A percentile compares a stretch with the other conserved stretches of the same genome.
phyloP scores from a whole-genome alignment of 2,888 invertebrate genomes.

The Ormyrus thymus region DNA sequence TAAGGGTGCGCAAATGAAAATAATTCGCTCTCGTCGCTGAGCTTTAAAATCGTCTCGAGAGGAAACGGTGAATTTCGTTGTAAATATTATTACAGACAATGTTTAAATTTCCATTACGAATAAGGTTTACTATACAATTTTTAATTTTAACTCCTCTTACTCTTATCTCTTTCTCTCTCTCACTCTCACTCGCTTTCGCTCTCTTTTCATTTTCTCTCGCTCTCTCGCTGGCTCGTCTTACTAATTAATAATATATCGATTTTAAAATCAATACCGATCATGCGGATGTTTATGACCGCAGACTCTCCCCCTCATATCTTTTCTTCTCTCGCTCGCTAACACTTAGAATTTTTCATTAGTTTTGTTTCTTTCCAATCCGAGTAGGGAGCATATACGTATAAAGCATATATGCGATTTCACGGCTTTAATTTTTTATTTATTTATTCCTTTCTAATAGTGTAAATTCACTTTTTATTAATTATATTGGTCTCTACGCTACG shows the following conservation, averaged over 20 bases:
- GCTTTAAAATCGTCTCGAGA: conserved; percentile 64
- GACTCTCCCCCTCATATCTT: conserved; percentile 56
- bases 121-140: conserved; percentile 73
- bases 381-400: conserved; percentile 63
- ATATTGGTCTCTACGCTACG: conserved; percentile 68
- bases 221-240: conserved; percentile 60
- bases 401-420: conserved; percentile 58
- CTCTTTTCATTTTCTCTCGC: conserved; percentile 25
- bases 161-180: conserved; percentile 39
- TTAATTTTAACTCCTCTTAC: conserved; percentile 68
- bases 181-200: conserved; percentile 21
- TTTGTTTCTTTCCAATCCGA: conserved; percentile 64
- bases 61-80: conserved; percentile 72
- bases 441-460: conserved; percentile 57
- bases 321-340: conserved; percentile 60
- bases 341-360: conserved; percentile 62
- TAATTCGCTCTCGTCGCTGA: conserved; percentile 65
- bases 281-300: conserved; percentile 65
- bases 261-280: conserved; percentile 71
- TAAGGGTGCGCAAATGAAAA: conserved; percentile 62
- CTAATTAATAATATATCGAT: conserved; percentile 67
- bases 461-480: conserved; percentile 48
- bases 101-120: conserved; percentile 68
- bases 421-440: conserved; percentile 58
- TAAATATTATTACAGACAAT: conserved; percentile 73